Evolutionary conservation across 2,888 invertebrate species (phyloP).

Genomic region (Polydesmus complanatus): DNA sequence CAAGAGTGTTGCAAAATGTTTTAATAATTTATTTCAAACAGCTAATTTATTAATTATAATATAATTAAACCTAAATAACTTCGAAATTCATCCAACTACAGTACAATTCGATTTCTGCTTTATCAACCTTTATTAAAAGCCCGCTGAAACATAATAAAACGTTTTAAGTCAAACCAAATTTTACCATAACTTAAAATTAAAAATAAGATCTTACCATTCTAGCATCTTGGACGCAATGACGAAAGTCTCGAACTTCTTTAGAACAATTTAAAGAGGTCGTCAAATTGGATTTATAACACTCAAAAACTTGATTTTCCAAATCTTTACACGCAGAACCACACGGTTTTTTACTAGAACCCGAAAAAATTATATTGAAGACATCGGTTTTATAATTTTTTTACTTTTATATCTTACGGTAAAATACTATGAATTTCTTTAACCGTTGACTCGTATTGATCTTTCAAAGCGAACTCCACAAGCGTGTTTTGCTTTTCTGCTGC

Average conservation of each 20-base stretch:
- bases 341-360: background rate
- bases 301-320: slow-evolving; percentile 15
- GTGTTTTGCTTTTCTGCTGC: slow-evolving; percentile 20
- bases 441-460: slow-evolving; percentile 16
- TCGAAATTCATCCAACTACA: no score
- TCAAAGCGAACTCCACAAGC: slow-evolving; percentile 15
- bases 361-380: no score
- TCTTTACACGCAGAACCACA: slow-evolving; percentile 20
- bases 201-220: slow-evolving; percentile 14
- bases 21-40: no score
- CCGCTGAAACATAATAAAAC: background rate
- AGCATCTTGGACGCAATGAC: slow-evolving; percentile 20
- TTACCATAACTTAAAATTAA: no score
- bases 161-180: no score
- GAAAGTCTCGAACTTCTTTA: slow-evolving; percentile 20
- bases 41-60: no score
- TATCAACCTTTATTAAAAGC: background rate
- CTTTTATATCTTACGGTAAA: slow-evolving; percentile 19
- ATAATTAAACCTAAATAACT: no score
- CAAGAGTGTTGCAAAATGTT: no score
- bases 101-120: no score
- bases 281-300: slow-evolving; percentile 19
- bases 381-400: no score
- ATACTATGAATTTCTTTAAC: slow-evolving; percentile 17
- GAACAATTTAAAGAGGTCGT: slow-evolving; percentile 21